These are phyloP conservation scores for Oryzias javanicus DNA, from an alignment of 2,113 vertebrate species.

Conservation along the genomic window DNA sequence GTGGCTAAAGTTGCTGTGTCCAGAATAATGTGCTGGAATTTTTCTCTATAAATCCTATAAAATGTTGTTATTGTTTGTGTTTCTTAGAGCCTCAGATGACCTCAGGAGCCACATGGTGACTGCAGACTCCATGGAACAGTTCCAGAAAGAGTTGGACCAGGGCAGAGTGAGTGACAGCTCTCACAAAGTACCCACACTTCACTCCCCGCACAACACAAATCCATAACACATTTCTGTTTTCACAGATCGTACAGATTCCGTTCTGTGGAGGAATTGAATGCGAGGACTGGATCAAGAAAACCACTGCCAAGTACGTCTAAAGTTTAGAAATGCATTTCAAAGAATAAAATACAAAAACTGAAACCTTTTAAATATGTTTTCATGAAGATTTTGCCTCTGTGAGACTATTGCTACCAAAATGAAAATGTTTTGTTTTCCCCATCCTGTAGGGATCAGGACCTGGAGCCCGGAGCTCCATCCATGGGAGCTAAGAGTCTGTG, in stretches of 20 bases:
- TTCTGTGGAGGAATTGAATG: conserved; percentile 94
- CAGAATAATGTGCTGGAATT: too few relatives aligned
- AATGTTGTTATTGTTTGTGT: conserved; percentile 3
- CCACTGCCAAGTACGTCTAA: conserved; percentile 86
- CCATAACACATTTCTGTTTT: background rate
- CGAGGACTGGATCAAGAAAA: conserved; percentile 98
- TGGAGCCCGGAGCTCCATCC: conserved; percentile 94
- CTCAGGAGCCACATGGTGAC: conserved; percentile 88
- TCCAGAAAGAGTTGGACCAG: conserved; percentile 90
- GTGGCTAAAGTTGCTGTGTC: too few relatives aligned
- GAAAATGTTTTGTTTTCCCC: background rate
- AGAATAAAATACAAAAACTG: background rate
- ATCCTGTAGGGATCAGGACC: conserved; percentile 89
- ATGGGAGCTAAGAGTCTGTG: conserved; percentile 99
- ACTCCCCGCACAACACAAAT: background rate
- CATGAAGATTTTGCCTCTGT: too few relatives aligned
- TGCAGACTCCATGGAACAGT: conserved; percentile 87
- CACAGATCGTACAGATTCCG: conserved; percentile 93
- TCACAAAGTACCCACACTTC: background rate
- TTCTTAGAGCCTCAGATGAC: conserved; percentile 85
- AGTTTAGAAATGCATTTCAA: background rate
- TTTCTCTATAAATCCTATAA: too few relatives aligned
- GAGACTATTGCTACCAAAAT: background rate
- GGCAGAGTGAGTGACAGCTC: conserved; percentile 82
- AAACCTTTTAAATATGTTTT: too few relatives aligned